Evolutionary conservation across 2,888 invertebrate genomes (phyloP).

Genomic region (Coelopa pilipes): DNA sequence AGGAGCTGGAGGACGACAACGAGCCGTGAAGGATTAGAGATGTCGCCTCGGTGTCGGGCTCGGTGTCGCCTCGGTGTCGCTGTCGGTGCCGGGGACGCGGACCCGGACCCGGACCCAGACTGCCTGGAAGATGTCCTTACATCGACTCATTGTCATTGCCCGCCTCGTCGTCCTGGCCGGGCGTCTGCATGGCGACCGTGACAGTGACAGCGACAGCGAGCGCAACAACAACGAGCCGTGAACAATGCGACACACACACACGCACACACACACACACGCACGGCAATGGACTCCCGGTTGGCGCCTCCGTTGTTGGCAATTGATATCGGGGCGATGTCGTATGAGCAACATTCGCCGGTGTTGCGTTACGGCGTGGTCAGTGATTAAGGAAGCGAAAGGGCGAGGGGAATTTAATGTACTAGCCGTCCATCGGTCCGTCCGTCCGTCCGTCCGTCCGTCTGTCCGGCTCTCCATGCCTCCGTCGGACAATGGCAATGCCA

Average conservation of each 20-base stretch:
- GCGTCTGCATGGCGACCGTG: slow-evolving; percentile 24
- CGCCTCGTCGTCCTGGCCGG: neutral
- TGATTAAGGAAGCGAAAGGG: neutral
- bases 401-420: neutral
- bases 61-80: neutral
- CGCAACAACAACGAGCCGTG: neutral
- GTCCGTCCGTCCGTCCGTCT: neutral
- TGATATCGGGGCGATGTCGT: slow-evolving; percentile 16
- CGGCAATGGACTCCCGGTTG: neutral
- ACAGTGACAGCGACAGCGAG: slow-evolving; percentile 8
- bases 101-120: neutral
- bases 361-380: neutral
- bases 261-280: neutral
- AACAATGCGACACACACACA: neutral
- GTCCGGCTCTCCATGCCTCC: neutral
- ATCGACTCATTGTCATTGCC: slow-evolving; percentile 21
- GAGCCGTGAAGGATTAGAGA: too few species aligned
- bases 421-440: neutral
- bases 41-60: too few species aligned
- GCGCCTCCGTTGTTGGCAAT: slow-evolving; percentile 1
- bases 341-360: slow-evolving; percentile 9
- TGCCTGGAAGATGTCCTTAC: slow-evolving; percentile 20
- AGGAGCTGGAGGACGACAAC: too few species aligned
- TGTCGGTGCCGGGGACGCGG: too few species aligned
- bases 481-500: neutral